Conservation (phyloP, 2,113 vertebrate species). For the Xyliphius kryptos region DNA sequence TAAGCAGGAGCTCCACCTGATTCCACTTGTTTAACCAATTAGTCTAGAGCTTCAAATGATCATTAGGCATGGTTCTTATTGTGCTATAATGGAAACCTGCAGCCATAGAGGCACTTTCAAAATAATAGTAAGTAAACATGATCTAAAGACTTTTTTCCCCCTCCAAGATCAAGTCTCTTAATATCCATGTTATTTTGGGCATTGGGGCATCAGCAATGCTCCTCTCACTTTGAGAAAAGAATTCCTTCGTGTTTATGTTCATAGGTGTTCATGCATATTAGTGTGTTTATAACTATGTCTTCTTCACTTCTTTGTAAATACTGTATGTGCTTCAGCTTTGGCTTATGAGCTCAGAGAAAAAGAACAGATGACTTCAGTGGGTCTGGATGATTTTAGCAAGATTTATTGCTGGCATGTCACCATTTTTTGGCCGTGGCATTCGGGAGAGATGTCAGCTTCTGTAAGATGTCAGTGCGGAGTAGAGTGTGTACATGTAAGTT, state of each 20-base stretch:
- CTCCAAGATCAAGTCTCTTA: neutral
- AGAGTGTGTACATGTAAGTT: conserved; percentile 8
- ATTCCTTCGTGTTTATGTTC: neutral
- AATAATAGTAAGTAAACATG: too few species aligned
- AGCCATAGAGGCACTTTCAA: too few species aligned
- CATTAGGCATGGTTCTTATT: too few species aligned
- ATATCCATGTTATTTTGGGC: neutral
- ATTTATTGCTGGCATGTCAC: conserved; percentile 14
- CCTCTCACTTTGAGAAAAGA: neutral
- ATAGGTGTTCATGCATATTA: conserved; percentile 5
- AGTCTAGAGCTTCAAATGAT: too few species aligned
- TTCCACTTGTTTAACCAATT: too few species aligned
- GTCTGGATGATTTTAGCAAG: conserved; percentile 23
- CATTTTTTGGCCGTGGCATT: conserved; percentile 7
- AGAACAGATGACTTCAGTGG: conserved; percentile 17
- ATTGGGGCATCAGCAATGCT: neutral
- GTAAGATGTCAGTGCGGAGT: conserved; percentile 10
- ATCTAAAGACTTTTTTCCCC: too few species aligned
- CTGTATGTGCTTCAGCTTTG: neutral
- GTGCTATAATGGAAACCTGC: too few species aligned
- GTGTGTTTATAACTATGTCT: conserved; percentile 6
- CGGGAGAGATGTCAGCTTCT: conserved; percentile 20
- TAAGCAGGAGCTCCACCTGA: too few species aligned
- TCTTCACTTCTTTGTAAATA: conserved; percentile 17
- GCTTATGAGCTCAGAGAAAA: conserved; percentile 3